phyloP scores from a whole-genome alignment of 1,140 invertebrate species.

The Penaeus vannamei region DNA sequence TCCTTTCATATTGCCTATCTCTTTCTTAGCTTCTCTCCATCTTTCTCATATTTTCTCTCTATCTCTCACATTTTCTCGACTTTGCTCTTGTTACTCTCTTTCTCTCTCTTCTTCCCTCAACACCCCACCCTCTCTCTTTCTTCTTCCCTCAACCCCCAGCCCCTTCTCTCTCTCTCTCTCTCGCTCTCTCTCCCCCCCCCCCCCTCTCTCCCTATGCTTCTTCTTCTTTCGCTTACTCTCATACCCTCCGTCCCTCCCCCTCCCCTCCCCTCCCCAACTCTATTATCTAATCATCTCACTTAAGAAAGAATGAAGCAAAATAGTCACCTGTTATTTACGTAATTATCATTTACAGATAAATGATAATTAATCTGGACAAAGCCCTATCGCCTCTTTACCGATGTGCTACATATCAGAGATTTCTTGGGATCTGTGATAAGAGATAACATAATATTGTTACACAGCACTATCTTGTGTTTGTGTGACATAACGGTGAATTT shows the following conservation, averaged over 20 bases:
- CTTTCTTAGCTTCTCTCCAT: background rate
- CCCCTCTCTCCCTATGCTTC: background rate
- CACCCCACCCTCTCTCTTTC: background rate
- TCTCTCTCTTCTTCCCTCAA: background rate
- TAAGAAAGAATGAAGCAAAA: too few species aligned
- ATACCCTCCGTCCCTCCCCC: background rate
- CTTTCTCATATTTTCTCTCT: background rate
- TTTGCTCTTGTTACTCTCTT: too few species aligned
- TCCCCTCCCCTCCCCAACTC: too few species aligned
- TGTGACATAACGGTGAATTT: constrained; percentile 20
- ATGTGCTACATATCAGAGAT: constrained; percentile 34
- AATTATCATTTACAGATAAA: too few species aligned
- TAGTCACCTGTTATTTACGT: too few species aligned
- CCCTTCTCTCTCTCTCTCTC: background rate
- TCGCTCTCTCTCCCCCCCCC: background rate
- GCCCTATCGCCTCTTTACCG: constrained; percentile 36
- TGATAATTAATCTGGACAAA: background rate
- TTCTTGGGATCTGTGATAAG: constrained; percentile 36
- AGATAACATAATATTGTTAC: constrained; percentile 51
- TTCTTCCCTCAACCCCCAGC: background rate
- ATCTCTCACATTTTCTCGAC: too few species aligned
- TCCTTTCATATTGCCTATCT: background rate
- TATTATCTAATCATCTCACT: too few species aligned
- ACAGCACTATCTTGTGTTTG: constrained; percentile 47
- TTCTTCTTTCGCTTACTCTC: background rate